These are phyloP conservation scores for Nomada ferruginata DNA, from an alignment of 2,888 invertebrate genomes.

Conservation along the genomic window DNA sequence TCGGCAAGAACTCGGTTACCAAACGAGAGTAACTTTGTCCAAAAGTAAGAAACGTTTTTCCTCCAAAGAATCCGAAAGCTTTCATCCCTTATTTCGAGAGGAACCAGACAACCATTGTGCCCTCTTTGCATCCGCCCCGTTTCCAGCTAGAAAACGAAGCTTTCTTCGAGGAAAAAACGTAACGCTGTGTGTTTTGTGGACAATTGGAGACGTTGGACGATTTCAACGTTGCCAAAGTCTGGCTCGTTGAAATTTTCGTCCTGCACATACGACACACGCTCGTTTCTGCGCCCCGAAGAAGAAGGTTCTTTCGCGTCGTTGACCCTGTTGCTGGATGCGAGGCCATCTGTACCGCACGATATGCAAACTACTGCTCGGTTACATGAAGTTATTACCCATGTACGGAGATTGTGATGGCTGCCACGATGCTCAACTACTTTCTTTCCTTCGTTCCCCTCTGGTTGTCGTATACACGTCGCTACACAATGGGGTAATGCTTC, in stretches of 20 bases:
- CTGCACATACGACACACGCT: background rate
- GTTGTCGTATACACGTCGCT: background rate
- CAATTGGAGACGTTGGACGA: background rate
- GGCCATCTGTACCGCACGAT: constrained; percentile 46
- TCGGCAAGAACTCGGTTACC: too few species aligned
- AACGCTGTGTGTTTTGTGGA: background rate
- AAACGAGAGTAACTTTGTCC: too few species aligned
- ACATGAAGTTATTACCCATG: constrained; percentile 61
- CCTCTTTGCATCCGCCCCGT: background rate
- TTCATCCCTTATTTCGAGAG: too few species aligned
- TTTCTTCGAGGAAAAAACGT: too few species aligned
- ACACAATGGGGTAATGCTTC: background rate
- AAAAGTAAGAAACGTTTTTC: too few species aligned
- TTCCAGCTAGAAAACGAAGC: background rate
- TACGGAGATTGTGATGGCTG: constrained; percentile 34
- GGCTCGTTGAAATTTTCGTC: constrained; percentile 17
- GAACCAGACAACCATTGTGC: too few species aligned
- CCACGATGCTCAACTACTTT: constrained; percentile 26
- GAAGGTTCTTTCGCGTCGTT: constrained; percentile 46
- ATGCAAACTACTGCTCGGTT: constrained; percentile 57
- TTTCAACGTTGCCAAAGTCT: background rate
- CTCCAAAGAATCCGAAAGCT: too few species aligned
- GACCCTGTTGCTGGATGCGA: constrained; percentile 31
- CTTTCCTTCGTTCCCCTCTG: background rate
- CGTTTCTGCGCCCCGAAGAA: background rate